Evolutionary conservation across 2,797 vertebrate species (phyloP).

Genomic region (Oceanodroma leucorhoa): DNA sequence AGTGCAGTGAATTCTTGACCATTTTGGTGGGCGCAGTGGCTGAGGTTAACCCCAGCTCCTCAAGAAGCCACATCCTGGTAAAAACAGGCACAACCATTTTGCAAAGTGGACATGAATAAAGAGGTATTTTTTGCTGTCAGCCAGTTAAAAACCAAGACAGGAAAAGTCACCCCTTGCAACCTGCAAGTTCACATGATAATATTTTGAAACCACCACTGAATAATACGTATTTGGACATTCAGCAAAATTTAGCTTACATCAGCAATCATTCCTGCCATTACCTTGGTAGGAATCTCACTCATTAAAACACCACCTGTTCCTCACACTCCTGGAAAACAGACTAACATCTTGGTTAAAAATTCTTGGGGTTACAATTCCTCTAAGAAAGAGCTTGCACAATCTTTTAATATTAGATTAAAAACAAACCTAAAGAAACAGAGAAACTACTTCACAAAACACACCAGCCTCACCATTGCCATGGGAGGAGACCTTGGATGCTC

Average conservation of each 20-base stretch:
- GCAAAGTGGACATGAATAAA: background rate
- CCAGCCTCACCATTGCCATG: background rate
- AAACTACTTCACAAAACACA: background rate
- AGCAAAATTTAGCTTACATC: background rate
- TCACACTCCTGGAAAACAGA: background rate
- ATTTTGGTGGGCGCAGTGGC: fast-evolving
- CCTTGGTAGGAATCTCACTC: background rate
- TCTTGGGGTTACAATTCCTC: background rate
- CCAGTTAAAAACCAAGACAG: background rate
- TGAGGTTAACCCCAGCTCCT: background rate
- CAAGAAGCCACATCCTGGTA: background rate
- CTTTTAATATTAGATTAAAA: background rate
- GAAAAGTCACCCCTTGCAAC: background rate
- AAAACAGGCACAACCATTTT: background rate
- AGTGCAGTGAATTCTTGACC: background rate
- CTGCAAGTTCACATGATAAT: background rate
- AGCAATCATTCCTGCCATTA: background rate
- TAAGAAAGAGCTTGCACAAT: background rate
- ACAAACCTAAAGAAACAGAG: background rate
- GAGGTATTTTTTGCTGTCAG: background rate
- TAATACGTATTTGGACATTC: background rate
- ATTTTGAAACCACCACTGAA: background rate
- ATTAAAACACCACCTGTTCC: background rate
- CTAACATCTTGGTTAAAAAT: background rate
- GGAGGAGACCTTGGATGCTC: background rate